Percentiles rank a stretch among this genome's conserved stretches.
Evolutionary conservation across 2,888 invertebrate genomes (phyloP).

Genomic region (Scaptomyza caliginosa): DNA sequence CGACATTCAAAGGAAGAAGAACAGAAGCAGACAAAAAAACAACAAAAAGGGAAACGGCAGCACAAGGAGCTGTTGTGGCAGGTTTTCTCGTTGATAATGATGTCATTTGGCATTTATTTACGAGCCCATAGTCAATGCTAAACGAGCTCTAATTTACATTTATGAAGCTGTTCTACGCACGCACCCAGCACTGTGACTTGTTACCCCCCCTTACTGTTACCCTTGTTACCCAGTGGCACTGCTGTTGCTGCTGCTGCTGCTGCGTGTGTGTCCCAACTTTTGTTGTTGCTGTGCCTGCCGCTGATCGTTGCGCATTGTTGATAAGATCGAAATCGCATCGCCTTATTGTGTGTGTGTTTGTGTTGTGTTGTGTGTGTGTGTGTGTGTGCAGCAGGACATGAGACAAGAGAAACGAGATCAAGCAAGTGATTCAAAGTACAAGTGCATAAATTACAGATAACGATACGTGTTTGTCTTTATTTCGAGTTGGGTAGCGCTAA

Average conservation of each 20-base stretch:
- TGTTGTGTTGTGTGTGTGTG: conserved; percentile 14
- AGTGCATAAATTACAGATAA: conserved; percentile 80
- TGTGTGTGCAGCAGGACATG: conserved; percentile 37
- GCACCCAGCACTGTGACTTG: conserved; percentile 56
- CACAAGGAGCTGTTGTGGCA: conserved; percentile 15
- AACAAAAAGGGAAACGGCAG: conserved; percentile 40
- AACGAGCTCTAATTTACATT: conserved; percentile 83
- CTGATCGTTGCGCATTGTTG: conserved; percentile 72
- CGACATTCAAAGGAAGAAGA: conserved; percentile 56
- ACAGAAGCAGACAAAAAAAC: not conserved
- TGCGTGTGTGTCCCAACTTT: conserved; percentile 73
- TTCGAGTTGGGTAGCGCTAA: conserved; percentile 20
- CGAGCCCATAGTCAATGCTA: conserved; percentile 81
- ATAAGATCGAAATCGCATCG: conserved; percentile 73
- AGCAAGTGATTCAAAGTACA: conserved; percentile 77
- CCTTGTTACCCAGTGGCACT: too few species aligned
- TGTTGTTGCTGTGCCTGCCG: conserved; percentile 44
- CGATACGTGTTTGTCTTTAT: conserved; percentile 59
- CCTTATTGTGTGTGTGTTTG: conserved; percentile 43
- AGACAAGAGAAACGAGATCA: conserved; percentile 60
- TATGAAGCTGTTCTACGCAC: conserved; percentile 82
- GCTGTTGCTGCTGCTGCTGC: conserved; percentile 45
- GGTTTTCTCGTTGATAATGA: conserved; percentile 74
- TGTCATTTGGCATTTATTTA: conserved; percentile 83
- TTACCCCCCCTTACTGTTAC: conserved; percentile 24